Evolutionary conservation across 2,888 invertebrate genomes (phyloP).

Genomic region (Drosophila nr. perissopoda): DNA sequence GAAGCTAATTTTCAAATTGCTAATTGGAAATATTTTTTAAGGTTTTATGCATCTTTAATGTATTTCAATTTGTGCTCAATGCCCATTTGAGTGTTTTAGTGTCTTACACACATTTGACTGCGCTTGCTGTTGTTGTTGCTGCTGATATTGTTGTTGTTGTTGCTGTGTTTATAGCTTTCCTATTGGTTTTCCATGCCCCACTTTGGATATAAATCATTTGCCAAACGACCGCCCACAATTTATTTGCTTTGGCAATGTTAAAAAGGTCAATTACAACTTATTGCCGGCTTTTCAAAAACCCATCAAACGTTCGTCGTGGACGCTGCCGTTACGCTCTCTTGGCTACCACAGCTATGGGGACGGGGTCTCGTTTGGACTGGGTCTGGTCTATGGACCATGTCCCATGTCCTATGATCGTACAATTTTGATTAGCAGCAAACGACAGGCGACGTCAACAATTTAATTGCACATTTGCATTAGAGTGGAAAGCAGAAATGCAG

Average conservation of each 20-base stretch:
- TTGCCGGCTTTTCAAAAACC: conserved; percentile 62
- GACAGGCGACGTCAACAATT: conserved; percentile 76
- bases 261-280: conserved; percentile 79
- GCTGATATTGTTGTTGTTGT: conserved; percentile 5
- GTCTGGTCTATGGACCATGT: conserved; percentile 51
- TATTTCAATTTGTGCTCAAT: conserved; percentile 14
- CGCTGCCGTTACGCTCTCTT: conserved; percentile 67
- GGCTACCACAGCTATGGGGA: conserved; percentile 14
- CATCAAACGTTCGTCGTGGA: conserved; percentile 49
- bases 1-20: conserved; percentile 34
- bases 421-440: conserved; percentile 74
- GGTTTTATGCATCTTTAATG: conserved; percentile 28
- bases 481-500: conserved; percentile 62
- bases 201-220: conserved; percentile 43
- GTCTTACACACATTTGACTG: conserved; percentile 14
- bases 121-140: conserved; percentile 10
- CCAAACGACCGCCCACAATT: conserved; percentile 64
- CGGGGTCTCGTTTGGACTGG: conserved; percentile 3
- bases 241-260: conserved; percentile 50
- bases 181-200: conserved; percentile 37
- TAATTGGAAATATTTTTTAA: conserved; percentile 33
- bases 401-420: conserved; percentile 75
- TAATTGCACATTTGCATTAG: conserved; percentile 81
- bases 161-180: conserved; percentile 45
- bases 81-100: conserved; percentile 27